phyloP scores from a whole-genome alignment of 2,113 vertebrate genomes.

The Chaetura pelagica region DNA sequence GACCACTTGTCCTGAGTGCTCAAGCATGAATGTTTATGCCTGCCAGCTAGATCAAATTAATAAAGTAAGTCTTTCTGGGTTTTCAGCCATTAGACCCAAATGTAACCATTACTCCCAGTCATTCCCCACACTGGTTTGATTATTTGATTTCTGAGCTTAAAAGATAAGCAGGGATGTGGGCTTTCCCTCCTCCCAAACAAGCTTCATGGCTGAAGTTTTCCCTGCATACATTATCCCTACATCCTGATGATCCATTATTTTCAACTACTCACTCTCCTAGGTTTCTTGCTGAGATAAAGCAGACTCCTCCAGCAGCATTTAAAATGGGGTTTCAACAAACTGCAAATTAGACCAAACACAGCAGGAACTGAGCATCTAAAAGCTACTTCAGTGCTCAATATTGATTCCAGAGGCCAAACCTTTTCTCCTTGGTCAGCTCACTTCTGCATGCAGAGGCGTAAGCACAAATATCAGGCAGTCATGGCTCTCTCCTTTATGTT shows the following conservation, averaged over 20 bases:
- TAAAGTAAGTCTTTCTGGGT: neutral
- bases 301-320: conserved; percentile 25
- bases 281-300: conserved; percentile 22
- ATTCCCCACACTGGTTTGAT: neutral
- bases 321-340: conserved; percentile 44
- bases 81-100: neutral
- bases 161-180: neutral
- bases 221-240: neutral
- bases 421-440: neutral
- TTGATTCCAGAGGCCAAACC: conserved; percentile 51
- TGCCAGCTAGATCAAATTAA: neutral
- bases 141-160: neutral
- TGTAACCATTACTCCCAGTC: neutral
- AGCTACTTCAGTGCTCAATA: conserved; percentile 57
- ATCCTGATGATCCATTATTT: conserved; percentile 43
- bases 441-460: neutral
- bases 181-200: neutral
- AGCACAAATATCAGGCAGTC: conserved; percentile 2
- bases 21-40: neutral
- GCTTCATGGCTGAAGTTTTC: neutral
- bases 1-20: neutral
- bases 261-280: neutral
- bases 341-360: conserved; percentile 54
- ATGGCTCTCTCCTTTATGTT: neutral
- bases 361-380: conserved; percentile 57